Percentiles rank a stretch among this genome's conserved stretches.
These are phyloP conservation scores for Pandemis corylana DNA, from an alignment of 2,888 invertebrate genomes.

Conservation along the genomic window DNA sequence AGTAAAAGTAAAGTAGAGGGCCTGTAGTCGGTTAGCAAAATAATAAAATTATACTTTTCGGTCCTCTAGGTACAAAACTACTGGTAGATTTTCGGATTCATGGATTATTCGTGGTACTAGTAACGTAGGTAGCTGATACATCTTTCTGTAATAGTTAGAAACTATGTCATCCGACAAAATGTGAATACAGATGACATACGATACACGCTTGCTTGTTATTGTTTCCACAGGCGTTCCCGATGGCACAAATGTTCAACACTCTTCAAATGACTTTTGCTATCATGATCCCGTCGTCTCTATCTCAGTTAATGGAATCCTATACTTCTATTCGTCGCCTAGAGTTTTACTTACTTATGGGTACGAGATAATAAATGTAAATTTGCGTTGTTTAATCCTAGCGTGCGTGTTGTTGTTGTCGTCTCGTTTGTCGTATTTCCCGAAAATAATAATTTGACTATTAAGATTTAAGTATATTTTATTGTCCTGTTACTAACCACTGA, in stretches of 20 bases:
- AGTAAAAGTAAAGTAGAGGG: no score
- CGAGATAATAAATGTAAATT: conserved; percentile 55
- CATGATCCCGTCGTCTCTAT: conserved; percentile 81
- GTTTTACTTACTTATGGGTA: conserved; percentile 83
- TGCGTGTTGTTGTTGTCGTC: conserved; percentile 6
- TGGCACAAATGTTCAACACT: conserved; percentile 91
- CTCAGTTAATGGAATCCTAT: conserved; percentile 83
- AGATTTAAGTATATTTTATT: not conserved
- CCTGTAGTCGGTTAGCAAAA: no score
- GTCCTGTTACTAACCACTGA: not conserved
- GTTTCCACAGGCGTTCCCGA: conserved; percentile 87
- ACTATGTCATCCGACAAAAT: not conserved
- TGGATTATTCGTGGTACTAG: not conserved
- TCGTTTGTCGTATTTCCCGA: not conserved
- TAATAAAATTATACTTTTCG: no score
- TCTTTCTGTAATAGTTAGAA: not conserved
- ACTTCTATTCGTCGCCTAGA: conserved; percentile 85
- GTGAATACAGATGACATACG: not conserved
- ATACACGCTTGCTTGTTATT: conserved; percentile 43
- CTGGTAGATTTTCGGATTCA: no score
- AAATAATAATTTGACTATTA: not conserved
- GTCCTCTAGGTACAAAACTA: no score
- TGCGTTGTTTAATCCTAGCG: not conserved
- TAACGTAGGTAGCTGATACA: not conserved
- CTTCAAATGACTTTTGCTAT: conserved; percentile 86